Evolutionary conservation across 2,888 invertebrate genomes (phyloP).

Genomic region (Pimpla rufipes): DNA sequence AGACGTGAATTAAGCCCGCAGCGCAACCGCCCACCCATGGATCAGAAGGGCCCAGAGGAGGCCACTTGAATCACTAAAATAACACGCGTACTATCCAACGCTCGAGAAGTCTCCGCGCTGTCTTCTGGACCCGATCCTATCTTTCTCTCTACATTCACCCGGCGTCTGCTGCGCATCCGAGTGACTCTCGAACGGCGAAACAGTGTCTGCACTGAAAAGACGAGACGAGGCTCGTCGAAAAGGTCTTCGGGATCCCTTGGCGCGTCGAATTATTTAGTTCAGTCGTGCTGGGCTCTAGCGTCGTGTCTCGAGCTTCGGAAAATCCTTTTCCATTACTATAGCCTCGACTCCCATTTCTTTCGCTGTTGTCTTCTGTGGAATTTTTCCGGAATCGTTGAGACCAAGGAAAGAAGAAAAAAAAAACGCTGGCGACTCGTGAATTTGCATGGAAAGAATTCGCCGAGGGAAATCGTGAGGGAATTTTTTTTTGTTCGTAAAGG

Average conservation of each 20-base stretch:
- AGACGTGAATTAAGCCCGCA: conserved; percentile 77
- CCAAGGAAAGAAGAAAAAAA: neutral
- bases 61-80: conserved; percentile 80
- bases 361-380: neutral
- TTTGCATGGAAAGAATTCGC: conserved; percentile 1
- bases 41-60: conserved; percentile 67
- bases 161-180: conserved; percentile 56
- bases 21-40: conserved; percentile 75
- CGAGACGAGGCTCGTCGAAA: conserved; percentile 8
- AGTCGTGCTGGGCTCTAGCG: neutral
- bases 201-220: conserved; percentile 31
- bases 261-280: conserved; percentile 60
- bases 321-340: conserved; percentile 39
- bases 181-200: conserved; percentile 55
- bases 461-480: neutral
- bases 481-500: neutral
- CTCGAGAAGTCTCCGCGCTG: conserved; percentile 34
- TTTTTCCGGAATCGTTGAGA: conserved; percentile 13
- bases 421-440: conserved; percentile 9
- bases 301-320: conserved; percentile 38
- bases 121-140: conserved; percentile 33
- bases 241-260: conserved; percentile 45
- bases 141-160: conserved; percentile 16
- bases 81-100: conserved; percentile 73
- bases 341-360: conserved; percentile 32